Conservation (phyloP, 2,113 vertebrate genomes). For the Pollimyrus isidori region DNA sequence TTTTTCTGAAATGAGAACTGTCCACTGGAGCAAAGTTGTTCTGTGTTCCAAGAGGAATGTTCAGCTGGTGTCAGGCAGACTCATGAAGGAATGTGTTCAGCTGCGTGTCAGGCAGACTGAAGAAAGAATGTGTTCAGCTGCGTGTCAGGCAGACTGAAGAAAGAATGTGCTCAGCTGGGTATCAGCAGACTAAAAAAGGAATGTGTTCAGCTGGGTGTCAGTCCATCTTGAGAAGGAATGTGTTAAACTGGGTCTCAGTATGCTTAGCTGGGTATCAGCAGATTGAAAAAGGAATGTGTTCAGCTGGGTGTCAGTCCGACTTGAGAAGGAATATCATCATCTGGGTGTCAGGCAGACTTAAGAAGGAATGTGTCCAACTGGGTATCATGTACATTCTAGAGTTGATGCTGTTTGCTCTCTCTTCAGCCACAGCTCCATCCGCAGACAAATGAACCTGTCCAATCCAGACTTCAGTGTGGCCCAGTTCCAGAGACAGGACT, state of each 20-base stretch:
- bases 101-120: not conserved
- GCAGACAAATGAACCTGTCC: constrained; percentile 90
- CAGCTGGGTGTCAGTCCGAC: constrained; percentile 16
- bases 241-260: not conserved
- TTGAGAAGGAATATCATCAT: too few species aligned
- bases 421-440: constrained; percentile 87
- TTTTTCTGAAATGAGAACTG: not conserved
- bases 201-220: not conserved
- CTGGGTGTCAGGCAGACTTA: not conserved
- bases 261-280: not conserved
- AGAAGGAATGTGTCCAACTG: not conserved
- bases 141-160: not conserved
- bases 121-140: not conserved
- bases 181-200: not conserved
- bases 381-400: not conserved
- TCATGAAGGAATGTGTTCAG: not conserved
- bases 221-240: not conserved
- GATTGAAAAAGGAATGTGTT: not conserved
- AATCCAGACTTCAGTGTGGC: constrained; percentile 92
- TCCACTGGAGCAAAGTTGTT: not conserved
- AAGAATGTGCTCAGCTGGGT: not conserved
- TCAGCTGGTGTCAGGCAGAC: not conserved
- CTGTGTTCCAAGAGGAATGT: not conserved
- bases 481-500: constrained; percentile 93
- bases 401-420: constrained; percentile 29